These are phyloP conservation scores for Ferrisia virgata DNA, from an alignment of 2,888 invertebrate genomes.

Conservation along the genomic window DNA sequence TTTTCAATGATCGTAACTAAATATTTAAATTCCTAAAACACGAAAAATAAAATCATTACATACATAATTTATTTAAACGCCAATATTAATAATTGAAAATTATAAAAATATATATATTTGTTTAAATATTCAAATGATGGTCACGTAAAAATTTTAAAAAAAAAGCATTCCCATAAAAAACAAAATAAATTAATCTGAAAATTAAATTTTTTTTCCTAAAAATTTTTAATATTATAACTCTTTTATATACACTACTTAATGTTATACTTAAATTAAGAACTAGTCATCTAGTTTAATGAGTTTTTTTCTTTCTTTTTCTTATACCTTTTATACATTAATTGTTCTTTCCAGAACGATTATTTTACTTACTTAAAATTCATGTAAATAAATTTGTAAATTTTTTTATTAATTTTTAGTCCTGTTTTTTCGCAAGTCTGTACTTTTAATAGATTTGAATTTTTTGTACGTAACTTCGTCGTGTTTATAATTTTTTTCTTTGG, in stretches of 20 bases:
- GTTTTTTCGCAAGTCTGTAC: constrained; percentile 3
- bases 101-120: too few species aligned
- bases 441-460: background rate
- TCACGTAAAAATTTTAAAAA: background rate
- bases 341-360: background rate
- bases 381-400: constrained; percentile 22
- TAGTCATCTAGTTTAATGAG: constrained; percentile 42
- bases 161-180: background rate
- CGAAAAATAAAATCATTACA: too few species aligned
- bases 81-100: too few species aligned
- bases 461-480: background rate
- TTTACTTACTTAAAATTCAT: background rate
- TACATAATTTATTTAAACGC: too few species aligned
- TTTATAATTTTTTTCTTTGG: background rate
- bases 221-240: background rate
- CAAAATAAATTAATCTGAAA: background rate
- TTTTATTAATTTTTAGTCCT: background rate
- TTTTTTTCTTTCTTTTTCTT: background rate
- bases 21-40: too few species aligned
- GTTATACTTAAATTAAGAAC: constrained; percentile 21
- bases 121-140: background rate
- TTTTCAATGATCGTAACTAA: too few species aligned
- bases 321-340: too few species aligned
- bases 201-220: background rate
- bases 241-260: background rate